phyloP scores from a whole-genome alignment of 2,888 invertebrate genomes.

The Volucella inanis region DNA sequence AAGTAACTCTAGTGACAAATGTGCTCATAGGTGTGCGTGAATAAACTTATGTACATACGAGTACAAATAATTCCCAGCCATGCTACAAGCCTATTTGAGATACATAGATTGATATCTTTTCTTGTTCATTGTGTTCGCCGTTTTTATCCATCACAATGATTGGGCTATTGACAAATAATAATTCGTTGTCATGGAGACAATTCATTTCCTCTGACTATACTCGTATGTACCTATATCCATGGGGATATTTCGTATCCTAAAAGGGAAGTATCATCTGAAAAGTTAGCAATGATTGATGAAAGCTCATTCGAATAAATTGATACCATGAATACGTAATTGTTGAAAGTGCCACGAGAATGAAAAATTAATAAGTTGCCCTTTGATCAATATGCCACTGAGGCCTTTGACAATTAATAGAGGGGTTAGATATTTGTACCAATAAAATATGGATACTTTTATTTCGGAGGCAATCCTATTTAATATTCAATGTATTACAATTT shows the following conservation, averaged over 20 bases:
- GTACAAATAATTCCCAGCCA: constrained; percentile 9
- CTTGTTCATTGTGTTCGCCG: not conserved
- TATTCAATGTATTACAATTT: not conserved
- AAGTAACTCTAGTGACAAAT: constrained; percentile 13
- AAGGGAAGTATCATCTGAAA: not conserved
- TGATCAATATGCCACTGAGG: not conserved
- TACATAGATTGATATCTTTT: constrained; percentile 9
- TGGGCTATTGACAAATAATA: constrained; percentile 39
- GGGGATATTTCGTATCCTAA: constrained; percentile 13
- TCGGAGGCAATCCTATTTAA: not conserved
- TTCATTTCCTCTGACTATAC: constrained; percentile 21
- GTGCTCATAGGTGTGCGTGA: no score
- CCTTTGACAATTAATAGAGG: not conserved
- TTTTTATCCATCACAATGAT: constrained; percentile 17
- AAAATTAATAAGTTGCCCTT: not conserved
- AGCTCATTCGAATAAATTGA: constrained; percentile 35
- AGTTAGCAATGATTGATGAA: constrained; percentile 43
- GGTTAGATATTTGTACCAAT: not conserved
- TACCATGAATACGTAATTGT: constrained; percentile 43
- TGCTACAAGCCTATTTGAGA: not conserved
- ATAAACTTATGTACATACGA: no score
- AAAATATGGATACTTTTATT: constrained; percentile 22
- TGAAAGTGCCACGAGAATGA: constrained; percentile 13
- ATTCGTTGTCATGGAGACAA: constrained; percentile 23
- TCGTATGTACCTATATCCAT: constrained; percentile 8